Base-by-base conservation (phyloP, 2,113 vertebrate species). In the Notarius lentiginosus region DNA sequence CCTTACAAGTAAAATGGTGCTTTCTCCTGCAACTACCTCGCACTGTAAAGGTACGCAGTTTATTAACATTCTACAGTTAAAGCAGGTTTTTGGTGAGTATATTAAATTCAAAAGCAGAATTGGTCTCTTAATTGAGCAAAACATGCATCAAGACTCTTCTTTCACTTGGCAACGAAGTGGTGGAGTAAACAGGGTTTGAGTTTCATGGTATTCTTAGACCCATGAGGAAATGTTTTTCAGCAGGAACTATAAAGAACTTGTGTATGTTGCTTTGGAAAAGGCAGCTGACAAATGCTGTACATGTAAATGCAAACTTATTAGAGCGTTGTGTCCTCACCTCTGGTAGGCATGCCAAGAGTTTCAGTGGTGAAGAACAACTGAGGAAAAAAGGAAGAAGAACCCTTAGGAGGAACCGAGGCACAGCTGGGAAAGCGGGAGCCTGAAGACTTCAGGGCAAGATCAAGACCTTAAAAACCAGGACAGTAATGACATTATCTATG, bases 161-260 rank as follows among this genome's bases (percentile, higher is more conserved):
- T 47, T 49, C 9, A 22, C 9, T 11, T 73, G 41, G 11, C 24
- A 66, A 18, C 0, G 18, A 72, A 30, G 18, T 49, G 8, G 34
- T 49, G 72, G 18, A 75, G 24, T 51, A 75, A 75, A 75, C 20
- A 49, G 72, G 4, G 20, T 12, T 49, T 49, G 49, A 24, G 72
- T 49, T 75, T 47, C 41, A 75, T 49, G 72, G 20, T 49, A 47
- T 75, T 75, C 20, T 22, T 49, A 75, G 41, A 24, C 34, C 20
- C 18, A 49, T 75, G 72, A 22, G 41, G 72, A 75, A 73, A 73
- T 22, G 18, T 22, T 73, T 73, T 73, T 73, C 70, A 73, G 70
- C 2, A 47, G 34, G 47, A 49, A 47, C 68, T 20, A 72, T 72
- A 72, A 41, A 41, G 34, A 72, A 22, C 41, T 47, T 75, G 41